Evolutionary conservation across 2,113 vertebrate species (phyloP), one percentile per base, ranked within the genome.

Genomic region (Nipponia nippon): DNA sequence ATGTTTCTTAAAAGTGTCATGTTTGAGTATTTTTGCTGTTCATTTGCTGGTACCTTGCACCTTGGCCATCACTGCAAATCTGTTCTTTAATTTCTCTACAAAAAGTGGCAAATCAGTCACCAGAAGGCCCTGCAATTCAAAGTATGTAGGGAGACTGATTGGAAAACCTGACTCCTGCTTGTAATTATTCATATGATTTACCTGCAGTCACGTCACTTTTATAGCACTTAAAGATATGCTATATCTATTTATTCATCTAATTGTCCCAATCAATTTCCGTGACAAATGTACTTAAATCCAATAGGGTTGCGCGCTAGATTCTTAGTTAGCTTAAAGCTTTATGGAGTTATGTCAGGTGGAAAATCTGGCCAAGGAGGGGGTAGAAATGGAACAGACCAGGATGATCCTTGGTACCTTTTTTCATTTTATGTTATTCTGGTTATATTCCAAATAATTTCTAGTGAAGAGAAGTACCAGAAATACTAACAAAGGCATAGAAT

Each of bases 111-210:
- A 87, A 87, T 77, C 61, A 87, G 83, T 53, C 46, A 91, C 58
- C 66, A 94, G 87, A 92, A 95, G 27, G 40, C n/a, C 34, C 25
- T 87, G 77, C 22, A 85, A 84, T 91, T 84, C 25, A 47, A 86
- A 81, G 36, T 79, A 47, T 22, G 23, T 55, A 46, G 1, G 2
- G 56, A 67, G 72, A 89, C 40, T 29, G 44, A 75, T 1, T 95
- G 89, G 65, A 91, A 97, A 95, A 94, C 65, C 58, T 79, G 73
- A 50, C 27, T 96, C 20, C 91, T 91, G 69, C 77, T 91, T 93
- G 77, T 32, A 94, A 91, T 97, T 95, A 95, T 72, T 92, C 21
- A 26, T 65, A 90, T 95, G 93, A 93, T 95, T 95, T 96, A 95
- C 93, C 83, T 97, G 70, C 91, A 88, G 75, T 85, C 73, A 44